Evolutionary conservation across 2,113 vertebrate species (phyloP), one percentile per base, ranked within the genome.

Genomic region (Dipodomys spectabilis): DNA sequence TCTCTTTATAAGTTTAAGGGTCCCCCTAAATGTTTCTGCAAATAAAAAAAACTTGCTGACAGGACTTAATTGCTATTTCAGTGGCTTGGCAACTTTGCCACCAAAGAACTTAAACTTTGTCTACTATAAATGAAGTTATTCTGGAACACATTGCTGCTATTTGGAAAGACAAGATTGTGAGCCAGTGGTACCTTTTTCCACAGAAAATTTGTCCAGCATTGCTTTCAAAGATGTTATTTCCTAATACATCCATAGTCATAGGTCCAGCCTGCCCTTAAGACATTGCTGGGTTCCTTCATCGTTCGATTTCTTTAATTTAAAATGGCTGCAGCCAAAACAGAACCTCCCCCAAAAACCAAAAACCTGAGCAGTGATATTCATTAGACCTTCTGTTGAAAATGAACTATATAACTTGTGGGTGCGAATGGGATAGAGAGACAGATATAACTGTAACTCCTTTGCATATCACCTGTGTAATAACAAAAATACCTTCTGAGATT

Each of bases 141-240:
- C 89, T 32, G 74, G 45, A 90, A 95, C 90, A 92, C 5, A 32
- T 91, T 96, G 96, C 97, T 97, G 96, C 94, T 96, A 7, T 53
- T 96, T 94, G 96, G 97, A 96, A 97, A 90, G 87, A 44, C 53
- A 75, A 96, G 96, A 71, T 69, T 1, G 6, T 92, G 93, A 45
- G 16, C 94, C 11, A 4, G 91, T 86, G 97, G 94, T 95, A 91
- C 94, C 92, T 94, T 91, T n/a, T 96, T 96, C 53, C 77, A 82
- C 96, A 92, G 92, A 67, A 77, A 94, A 97, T 95, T 97, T 96
- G 95, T 96, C 96, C 95, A 97, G 97, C 97, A 98, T 85, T 83
- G 98, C 98, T 98, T 98, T 97, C 86, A 97, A 97, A 96, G 95
- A 97, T 57, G 94, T 39, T 98, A 96, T 97, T 97, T 95, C 90